Percentiles rank a stretch among this genome's conserved stretches.
These are phyloP conservation scores for Pollenia griseotomentosa DNA, from an alignment of 2,888 invertebrate species.

Conservation along the genomic window DNA sequence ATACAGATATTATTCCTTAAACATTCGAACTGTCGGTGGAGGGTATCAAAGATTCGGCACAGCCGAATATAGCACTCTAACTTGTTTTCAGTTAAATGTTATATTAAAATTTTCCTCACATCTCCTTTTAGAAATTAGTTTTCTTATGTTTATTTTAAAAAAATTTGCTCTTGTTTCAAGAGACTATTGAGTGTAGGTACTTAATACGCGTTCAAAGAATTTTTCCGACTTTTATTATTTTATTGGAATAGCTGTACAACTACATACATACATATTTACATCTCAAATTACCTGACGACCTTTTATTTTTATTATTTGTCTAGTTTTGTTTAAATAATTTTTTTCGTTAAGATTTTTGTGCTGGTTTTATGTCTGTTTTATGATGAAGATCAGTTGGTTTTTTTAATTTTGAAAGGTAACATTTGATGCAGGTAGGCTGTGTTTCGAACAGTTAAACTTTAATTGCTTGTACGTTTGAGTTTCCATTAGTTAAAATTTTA, in stretches of 20 bases:
- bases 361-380: slow-evolving; percentile 30
- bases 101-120: not conserved
- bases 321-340: slow-evolving; percentile 11
- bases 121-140: not conserved
- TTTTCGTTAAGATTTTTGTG: not conserved
- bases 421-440: slow-evolving; percentile 13
- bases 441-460: not conserved
- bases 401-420: not conserved
- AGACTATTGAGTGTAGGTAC: not conserved
- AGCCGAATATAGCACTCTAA: no score
- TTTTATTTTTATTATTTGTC: not conserved
- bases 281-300: slow-evolving; percentile 5
- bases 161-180: not conserved
- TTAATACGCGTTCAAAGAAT: slow-evolving; percentile 36
- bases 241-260: slow-evolving; percentile 12
- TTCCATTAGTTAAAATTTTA: not conserved
- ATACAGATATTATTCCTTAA: no score
- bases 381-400: not conserved
- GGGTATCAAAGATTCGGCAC: no score
- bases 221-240: slow-evolving; percentile 51
- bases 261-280: slow-evolving; percentile 48
- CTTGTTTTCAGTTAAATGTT: not conserved
- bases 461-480: not conserved
- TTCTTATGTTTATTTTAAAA: not conserved
- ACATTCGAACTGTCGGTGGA: no score